Base-by-base conservation (phyloP, 2,797 vertebrate genomes). In the Staurois parvus region DNA sequence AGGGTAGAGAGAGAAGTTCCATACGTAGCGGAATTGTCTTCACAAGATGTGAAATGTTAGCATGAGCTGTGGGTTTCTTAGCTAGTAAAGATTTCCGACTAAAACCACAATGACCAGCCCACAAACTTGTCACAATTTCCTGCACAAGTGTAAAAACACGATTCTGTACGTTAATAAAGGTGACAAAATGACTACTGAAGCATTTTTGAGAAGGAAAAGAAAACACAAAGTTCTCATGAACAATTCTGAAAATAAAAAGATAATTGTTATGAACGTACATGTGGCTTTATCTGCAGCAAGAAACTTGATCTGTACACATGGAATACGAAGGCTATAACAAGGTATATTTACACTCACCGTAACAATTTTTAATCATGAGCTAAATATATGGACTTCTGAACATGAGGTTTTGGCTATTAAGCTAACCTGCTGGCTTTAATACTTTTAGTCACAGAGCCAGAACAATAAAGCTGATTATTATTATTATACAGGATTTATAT, bases 31-130 rank as follows among this genome's bases (percentile, higher is more conserved):
- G 28, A 56, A 28, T 19, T 42, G 59, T 48, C 11, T 17, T 75
- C 19, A 45, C 69, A 48, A 64, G 56, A n/a, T 45, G 37, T 19
- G 19, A 85, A 45, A 79, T 73, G 6, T 72, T 26, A 84, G 68
- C 69, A 64, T 6, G 76, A 29, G 68, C 21, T 72, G 30, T 52
- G n/a, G 66, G 72, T 75, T 75, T 45, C 70, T 56, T 77, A 52
- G 70, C 67, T 56, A 80, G 26, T 68, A 52, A 85, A 80, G 72
- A 34, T 85, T 85, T 85, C 84, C 77, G 70, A 80, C 76, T 32
- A 21, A 79, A 85, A 85, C 84, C 84, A 85, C 84, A 68, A 85
- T 75, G 84, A 67, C 77, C 76, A 85, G 40, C 84, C 84, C 84
- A 81, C 64, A 69, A 34, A 28, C 74, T 80, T 85, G 69, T 85